These are phyloP conservation scores for Heliconius ethilla DNA, from an alignment of 2,888 invertebrate genomes.

Conservation along the genomic window DNA sequence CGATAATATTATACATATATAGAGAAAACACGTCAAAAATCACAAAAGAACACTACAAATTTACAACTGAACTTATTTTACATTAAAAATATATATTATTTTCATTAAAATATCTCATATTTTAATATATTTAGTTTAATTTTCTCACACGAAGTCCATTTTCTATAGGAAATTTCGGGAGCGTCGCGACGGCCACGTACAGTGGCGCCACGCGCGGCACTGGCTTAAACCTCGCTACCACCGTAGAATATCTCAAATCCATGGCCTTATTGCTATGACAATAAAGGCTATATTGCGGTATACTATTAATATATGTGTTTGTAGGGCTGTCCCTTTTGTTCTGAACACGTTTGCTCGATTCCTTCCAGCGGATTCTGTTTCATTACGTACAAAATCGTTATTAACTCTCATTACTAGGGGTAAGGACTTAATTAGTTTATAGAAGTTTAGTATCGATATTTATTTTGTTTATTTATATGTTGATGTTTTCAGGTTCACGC, in stretches of 20 bases:
- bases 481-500: too few species aligned
- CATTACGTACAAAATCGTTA: constrained; percentile 63
- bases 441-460: constrained; percentile 22
- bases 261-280: constrained; percentile 25
- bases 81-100: constrained; percentile 17
- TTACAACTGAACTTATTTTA: constrained; percentile 49
- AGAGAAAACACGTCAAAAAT: constrained; percentile 67
- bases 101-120: constrained; percentile 11
- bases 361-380: constrained; percentile 67
- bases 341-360: constrained; percentile 65
- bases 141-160: constrained; percentile 38
- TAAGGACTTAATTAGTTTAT: constrained; percentile 39
- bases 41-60: constrained; percentile 69
- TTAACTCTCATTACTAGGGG: constrained; percentile 53
- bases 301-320: constrained; percentile 53
- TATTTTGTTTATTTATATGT: background rate
- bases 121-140: constrained; percentile 26
- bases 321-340: constrained; percentile 77
- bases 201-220: constrained; percentile 79
- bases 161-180: constrained; percentile 53
- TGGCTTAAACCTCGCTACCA: constrained; percentile 60
- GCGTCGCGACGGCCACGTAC: constrained; percentile 73
- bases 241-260: constrained; percentile 19
- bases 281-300: constrained; percentile 32
- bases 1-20: constrained; percentile 51